A percentile compares a stretch with the other conserved stretches of the same genome.
phyloP scores from a whole-genome alignment of 2,888 invertebrate species.

The Drosophila mettleri region DNA sequence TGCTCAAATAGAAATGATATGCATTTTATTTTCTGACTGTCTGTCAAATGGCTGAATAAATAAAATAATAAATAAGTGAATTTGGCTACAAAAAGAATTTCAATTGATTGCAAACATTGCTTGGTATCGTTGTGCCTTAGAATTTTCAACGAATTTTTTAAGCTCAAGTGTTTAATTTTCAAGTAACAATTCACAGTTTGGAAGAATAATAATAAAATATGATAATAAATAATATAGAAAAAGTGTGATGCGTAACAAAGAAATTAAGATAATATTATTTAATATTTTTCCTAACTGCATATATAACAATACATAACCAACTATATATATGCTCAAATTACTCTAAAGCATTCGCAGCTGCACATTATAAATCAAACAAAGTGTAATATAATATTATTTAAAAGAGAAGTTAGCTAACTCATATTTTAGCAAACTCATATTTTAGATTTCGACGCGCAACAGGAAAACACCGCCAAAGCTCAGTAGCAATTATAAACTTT shows the following conservation, averaged over 20 bases:
- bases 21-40: slow-evolving; percentile 38
- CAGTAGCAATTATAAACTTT: background rate
- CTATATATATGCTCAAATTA: background rate
- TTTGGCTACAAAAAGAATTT: background rate
- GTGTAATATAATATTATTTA: background rate
- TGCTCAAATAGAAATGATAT: slow-evolving; percentile 53
- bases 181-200: too few species aligned
- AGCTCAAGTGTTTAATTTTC: too few species aligned
- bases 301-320: too few species aligned
- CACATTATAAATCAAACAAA: background rate
- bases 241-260: too few species aligned
- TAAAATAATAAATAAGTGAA: too few species aligned
- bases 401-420: background rate
- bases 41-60: slow-evolving; percentile 14
- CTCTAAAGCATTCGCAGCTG: background rate
- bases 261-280: background rate
- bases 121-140: too few species aligned
- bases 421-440: background rate
- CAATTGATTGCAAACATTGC: background rate
- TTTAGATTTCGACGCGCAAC: background rate
- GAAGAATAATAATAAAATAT: background rate
- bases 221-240: too few species aligned
- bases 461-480: background rate
- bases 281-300: background rate
- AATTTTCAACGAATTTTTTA: too few species aligned